Evolutionary conservation across 2,113 vertebrate species (phyloP).

Genomic region (Meles meles): DNA sequence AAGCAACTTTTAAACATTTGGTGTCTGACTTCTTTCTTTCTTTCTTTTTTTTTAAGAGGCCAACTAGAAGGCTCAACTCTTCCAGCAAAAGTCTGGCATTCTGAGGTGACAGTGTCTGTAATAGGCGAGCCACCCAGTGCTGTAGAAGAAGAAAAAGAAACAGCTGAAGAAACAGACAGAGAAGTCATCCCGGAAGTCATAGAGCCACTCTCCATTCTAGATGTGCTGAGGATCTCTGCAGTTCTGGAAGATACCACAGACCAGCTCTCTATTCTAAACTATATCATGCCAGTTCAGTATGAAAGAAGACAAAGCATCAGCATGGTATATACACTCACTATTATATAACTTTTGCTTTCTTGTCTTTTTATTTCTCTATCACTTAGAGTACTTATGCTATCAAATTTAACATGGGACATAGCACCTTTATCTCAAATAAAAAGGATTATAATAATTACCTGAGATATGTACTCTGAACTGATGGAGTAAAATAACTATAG

Average conservation of each 20-base stretch:
- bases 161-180: not conserved
- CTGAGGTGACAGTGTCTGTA: conserved; percentile 4
- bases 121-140: not conserved
- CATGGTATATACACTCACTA: conserved; percentile 64
- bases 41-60: not conserved
- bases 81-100: not conserved
- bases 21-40: not conserved
- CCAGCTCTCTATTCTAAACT: conserved; percentile 86
- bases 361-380: conserved; percentile 3
- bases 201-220: conserved; percentile 71
- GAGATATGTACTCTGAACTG: not conserved
- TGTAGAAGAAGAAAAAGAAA: not conserved
- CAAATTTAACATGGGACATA: not conserved
- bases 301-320: conserved; percentile 50
- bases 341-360: not conserved
- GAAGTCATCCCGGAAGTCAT: conserved; percentile 48
- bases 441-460: not conserved
- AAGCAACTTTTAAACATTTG: not conserved
- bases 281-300: conserved; percentile 75
- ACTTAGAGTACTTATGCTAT: not conserved
- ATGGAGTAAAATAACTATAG: not conserved
- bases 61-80: not conserved
- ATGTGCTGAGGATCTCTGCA: conserved; percentile 79
- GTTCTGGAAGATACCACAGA: conserved; percentile 84
- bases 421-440: not conserved